Percentiles rank a stretch among this genome's conserved stretches.
Conservation (phyloP, 2,888 invertebrate species). For the Philopedon plagiatum region DNA sequence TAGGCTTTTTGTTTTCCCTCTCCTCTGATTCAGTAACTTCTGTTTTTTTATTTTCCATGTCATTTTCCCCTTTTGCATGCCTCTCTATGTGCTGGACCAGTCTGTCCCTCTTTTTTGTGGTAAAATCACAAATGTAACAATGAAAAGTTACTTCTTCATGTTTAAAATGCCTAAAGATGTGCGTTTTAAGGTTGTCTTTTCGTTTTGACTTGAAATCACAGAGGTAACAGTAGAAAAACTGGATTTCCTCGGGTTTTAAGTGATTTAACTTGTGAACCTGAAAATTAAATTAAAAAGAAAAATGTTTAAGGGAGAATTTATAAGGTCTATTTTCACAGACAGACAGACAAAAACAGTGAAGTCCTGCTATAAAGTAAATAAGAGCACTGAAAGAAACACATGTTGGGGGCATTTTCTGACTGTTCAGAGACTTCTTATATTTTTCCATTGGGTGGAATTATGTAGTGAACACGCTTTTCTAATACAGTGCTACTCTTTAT, state of each 20-base stretch:
- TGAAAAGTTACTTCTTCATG: neutral
- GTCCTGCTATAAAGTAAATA: too few species aligned
- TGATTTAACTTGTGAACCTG: too few species aligned
- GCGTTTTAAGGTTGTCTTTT: slow-evolving; percentile 15
- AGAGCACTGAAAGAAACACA: too few species aligned
- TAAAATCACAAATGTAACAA: neutral
- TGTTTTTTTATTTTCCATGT: neutral
- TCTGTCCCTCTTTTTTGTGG: neutral
- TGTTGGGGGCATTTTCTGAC: too few species aligned
- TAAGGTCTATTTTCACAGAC: too few species aligned
- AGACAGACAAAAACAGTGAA: too few species aligned
- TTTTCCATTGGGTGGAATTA: too few species aligned
- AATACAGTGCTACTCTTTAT: too few species aligned
- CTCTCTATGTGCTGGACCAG: neutral
- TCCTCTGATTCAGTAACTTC: neutral
- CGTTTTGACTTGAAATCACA: neutral
- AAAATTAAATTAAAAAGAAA: too few species aligned
- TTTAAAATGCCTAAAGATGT: neutral
- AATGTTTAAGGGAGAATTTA: too few species aligned
- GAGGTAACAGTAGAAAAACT: neutral
- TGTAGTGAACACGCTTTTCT: too few species aligned
- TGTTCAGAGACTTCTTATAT: too few species aligned
- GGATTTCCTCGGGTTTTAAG: neutral
- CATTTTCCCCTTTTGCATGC: neutral
- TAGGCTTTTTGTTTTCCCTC: neutral